Percentiles rank a stretch among this genome's conserved stretches.
Conservation (phyloP, 2,888 invertebrate species). For the Aelia acuminata region DNA sequence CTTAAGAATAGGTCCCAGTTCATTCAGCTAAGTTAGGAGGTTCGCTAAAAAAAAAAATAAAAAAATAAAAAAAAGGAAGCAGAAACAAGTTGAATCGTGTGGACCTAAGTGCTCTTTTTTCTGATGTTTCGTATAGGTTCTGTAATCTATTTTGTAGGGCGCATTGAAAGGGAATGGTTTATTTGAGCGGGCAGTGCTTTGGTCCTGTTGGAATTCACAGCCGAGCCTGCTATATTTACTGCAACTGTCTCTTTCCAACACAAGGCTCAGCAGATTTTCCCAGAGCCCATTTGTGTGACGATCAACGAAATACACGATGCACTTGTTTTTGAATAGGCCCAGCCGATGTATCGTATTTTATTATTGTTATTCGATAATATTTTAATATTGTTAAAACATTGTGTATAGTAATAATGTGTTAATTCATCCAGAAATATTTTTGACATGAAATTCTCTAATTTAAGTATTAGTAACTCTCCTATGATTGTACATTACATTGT, state of each 20-base stretch:
- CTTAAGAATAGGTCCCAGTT: not conserved
- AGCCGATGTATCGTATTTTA: not conserved
- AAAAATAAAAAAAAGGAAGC: not conserved
- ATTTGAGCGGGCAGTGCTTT: not conserved
- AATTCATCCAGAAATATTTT: too few species aligned
- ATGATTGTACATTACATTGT: too few species aligned
- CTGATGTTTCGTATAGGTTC: conserved; percentile 47
- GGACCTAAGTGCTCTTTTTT: conserved; percentile 51
- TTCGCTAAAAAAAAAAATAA: not conserved
- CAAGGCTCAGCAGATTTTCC: not conserved
- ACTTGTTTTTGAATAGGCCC: not conserved
- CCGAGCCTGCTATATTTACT: not conserved
- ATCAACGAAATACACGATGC: not conserved
- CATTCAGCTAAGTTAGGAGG: conserved; percentile 5
- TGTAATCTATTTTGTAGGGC: conserved; percentile 46
- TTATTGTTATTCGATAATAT: not conserved
- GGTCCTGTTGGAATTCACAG: conserved; percentile 2
- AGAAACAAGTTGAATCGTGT: conserved; percentile 28
- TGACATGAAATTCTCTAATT: too few species aligned
- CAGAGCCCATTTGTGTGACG: not conserved
- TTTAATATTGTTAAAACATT: too few species aligned
- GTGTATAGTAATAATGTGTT: too few species aligned
- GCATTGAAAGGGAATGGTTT: conserved; percentile 48
- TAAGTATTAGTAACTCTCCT: too few species aligned
- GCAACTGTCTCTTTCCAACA: conserved; percentile 17